A percentile compares a stretch with the other conserved stretches of the same genome.
Evolutionary conservation across 2,113 vertebrate species (phyloP).

Genomic region (Eptesicus fuscus): DNA sequence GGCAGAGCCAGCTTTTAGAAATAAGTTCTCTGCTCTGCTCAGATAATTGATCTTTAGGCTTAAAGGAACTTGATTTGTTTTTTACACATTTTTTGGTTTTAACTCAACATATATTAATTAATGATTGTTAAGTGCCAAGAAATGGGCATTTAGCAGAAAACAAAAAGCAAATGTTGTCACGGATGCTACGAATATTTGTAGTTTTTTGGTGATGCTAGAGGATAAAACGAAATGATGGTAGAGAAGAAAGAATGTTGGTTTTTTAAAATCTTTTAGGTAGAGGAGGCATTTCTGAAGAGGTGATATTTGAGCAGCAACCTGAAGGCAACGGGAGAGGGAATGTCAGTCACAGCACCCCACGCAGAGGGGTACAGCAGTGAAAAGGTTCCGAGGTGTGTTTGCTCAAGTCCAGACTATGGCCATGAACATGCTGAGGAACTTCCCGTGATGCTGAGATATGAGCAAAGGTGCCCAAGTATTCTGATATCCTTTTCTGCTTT

Average conservation of each 20-base stretch:
- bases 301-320: neutral
- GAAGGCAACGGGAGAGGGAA: neutral
- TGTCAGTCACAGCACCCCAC: too few species aligned
- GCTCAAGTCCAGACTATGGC: neutral
- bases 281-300: neutral
- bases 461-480: neutral
- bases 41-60: neutral
- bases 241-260: neutral
- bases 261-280: neutral
- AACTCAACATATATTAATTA: neutral
- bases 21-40: neutral
- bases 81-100: neutral
- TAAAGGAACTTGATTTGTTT: neutral
- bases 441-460: neutral
- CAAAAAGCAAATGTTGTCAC: neutral
- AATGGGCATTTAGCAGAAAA: neutral
- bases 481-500: neutral
- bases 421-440: neutral
- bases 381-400: neutral
- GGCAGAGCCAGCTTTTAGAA: constrained; percentile 9
- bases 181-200: neutral
- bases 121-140: neutral
- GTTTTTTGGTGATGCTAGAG: neutral
- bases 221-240: neutral
- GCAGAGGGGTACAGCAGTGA: neutral